Conservation (phyloP, 37 sponge, comb jelly and placozoan species). For the Agelas oroides region DNA sequence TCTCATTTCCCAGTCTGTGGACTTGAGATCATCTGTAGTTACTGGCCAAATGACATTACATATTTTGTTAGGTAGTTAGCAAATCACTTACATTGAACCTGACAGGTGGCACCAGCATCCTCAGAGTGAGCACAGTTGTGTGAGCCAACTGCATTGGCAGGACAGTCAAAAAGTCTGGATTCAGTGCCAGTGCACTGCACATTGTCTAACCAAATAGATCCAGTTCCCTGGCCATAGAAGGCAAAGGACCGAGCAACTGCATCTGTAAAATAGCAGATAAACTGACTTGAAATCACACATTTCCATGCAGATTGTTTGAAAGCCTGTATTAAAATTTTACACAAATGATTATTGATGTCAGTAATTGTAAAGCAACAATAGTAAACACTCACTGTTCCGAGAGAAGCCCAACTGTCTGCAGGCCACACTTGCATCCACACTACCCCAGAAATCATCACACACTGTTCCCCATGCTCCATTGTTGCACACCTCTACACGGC, state of each 20-base stretch:
- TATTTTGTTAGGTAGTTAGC: too few relatives aligned
- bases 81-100: neutral
- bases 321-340: neutral
- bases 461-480: conserved; percentile 60
- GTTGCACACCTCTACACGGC: conserved; percentile 59
- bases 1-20: too few relatives aligned
- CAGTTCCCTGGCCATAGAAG: conserved; percentile 32
- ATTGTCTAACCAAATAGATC: conserved; percentile 34
- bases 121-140: conserved; percentile 53
- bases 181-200: conserved; percentile 45
- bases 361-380: too few relatives aligned
- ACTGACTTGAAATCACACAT: neutral
- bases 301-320: neutral
- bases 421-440: neutral
- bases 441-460: conserved; percentile 48
- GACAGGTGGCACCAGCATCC: conserved; percentile 45
- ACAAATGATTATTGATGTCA: too few relatives aligned
- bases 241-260: neutral
- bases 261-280: neutral
- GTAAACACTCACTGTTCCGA: conserved; percentile 1
- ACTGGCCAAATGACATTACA: too few relatives aligned
- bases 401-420: conserved; percentile 1
- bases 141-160: conserved; percentile 25
- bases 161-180: conserved; percentile 38
- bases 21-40: too few relatives aligned